phyloP scores from a whole-genome alignment of 92 coral and sea anemone species.

The Blastomussa wellsi region DNA sequence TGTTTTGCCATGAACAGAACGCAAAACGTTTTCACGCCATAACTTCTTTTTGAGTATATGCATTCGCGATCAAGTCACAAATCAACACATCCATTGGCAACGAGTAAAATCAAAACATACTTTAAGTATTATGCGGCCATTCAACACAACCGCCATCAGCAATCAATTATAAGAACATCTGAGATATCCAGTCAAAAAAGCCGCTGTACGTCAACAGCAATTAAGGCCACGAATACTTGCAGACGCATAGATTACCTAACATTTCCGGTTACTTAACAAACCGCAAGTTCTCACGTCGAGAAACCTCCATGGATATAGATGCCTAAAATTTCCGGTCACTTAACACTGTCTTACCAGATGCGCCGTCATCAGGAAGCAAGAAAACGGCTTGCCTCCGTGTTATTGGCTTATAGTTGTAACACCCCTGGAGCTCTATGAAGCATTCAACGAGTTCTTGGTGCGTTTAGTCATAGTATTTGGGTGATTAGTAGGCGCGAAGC shows the following conservation, averaged over 20 bases:
- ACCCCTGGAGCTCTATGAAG: conserved; percentile 13
- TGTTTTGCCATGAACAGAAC: too few relatives aligned
- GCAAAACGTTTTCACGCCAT: too few relatives aligned
- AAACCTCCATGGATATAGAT: background rate
- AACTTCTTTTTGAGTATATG: too few relatives aligned
- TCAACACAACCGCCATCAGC: background rate
- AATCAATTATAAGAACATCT: background rate
- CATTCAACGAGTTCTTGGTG: background rate
- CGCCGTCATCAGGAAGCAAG: background rate
- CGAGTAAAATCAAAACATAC: background rate
- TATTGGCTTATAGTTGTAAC: background rate
- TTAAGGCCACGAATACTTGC: background rate
- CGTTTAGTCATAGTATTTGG: background rate
- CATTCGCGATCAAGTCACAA: background rate
- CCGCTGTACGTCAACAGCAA: background rate
- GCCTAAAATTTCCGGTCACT: background rate
- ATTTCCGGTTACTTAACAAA: background rate
- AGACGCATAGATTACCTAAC: background rate
- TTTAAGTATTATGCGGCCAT: background rate
- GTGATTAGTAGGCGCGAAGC: background rate
- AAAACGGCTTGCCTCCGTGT: background rate
- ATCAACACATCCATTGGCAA: background rate
- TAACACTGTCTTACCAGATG: too few relatives aligned
- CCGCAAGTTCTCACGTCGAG: background rate
- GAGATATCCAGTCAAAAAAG: background rate